Base-by-base conservation (phyloP, 2,797 vertebrate genomes). In the Micrastur ruficollis region DNA sequence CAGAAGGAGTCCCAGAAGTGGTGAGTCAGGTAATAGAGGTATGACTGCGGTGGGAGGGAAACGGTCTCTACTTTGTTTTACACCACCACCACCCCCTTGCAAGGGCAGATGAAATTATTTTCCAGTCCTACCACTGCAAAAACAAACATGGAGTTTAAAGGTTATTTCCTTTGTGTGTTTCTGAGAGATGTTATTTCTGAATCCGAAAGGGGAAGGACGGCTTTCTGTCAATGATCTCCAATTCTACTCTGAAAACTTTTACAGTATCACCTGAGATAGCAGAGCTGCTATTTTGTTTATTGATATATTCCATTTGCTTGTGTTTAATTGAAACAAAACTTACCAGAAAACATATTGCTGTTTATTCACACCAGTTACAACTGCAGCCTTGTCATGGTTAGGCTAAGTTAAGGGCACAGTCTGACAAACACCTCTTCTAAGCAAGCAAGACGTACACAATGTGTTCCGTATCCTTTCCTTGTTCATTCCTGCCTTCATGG, bases 11-110 rank as follows among this genome's bases (percentile, higher is more conserved):
- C 93, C 89, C 94, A 94, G 84, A 91, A 91, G 95, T 80, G 94
- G 95, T 95, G 89, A 96, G 96, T 96, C 93, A 94, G 89, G 93
- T 93, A 83, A 94, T 78, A 80, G 89, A 95, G 32, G 46, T 61
- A 95, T 1, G 4, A 67, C 71, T 85, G 80, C 27, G 83, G 90
- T 89, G 93, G 89, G 90, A 94, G 86, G 83, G 83, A 95, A 92
- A 93, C 38, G 58, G 78, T 94, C 81, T 95, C 83, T 70, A 80
- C 71, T 94, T 76, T 82, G 79, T 94, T 96, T 91, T 83, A 83
- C 63, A 74, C 27, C 61, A 50, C 68, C 17, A n/a, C 49, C 52
- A 22, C 38, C 21, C 42, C 36, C 36, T 82, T 66, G 79, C 55
- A 92, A 85, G 81, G 86, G 65, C 90, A 93, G 74, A 87, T 87